phyloP scores from a whole-genome alignment of 2,888 invertebrate genomes.

The Cantharis flavilabris region DNA sequence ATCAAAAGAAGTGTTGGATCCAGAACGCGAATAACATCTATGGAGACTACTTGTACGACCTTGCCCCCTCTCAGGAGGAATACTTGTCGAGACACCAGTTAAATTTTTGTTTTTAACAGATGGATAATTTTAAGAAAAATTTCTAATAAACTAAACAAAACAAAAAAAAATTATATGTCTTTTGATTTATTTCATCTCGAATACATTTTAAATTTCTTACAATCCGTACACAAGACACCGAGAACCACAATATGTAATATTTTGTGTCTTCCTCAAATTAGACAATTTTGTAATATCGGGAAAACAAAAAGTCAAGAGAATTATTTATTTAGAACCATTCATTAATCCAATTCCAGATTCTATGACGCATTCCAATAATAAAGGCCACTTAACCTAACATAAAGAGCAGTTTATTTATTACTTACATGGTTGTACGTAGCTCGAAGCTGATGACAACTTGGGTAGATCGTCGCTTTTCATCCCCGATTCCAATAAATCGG shows the following conservation, averaged over 20 bases:
- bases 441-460: constrained; percentile 43
- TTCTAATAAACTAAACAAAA: background rate
- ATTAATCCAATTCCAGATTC: constrained; percentile 26
- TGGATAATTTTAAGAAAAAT: background rate
- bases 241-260: no score
- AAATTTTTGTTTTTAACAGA: background rate
- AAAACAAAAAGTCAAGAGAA: background rate
- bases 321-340: background rate
- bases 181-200: background rate
- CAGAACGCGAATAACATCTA: background rate
- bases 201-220: background rate
- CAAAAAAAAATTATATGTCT: background rate
- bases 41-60: background rate
- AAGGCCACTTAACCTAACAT: constrained; percentile 38
- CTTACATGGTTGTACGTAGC: constrained; percentile 50
- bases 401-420: constrained; percentile 25
- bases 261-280: background rate
- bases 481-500: constrained; percentile 43
- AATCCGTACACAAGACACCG: background rate
- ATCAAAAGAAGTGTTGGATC: background rate
- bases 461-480: constrained; percentile 44
- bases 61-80: background rate
- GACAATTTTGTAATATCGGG: background rate
- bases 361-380: constrained; percentile 25
- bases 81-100: background rate